A percentile compares a stretch with the other conserved stretches of the same genome.
Evolutionary conservation across 2,797 vertebrate species (phyloP).

Genomic region (Poecilia wingei): DNA sequence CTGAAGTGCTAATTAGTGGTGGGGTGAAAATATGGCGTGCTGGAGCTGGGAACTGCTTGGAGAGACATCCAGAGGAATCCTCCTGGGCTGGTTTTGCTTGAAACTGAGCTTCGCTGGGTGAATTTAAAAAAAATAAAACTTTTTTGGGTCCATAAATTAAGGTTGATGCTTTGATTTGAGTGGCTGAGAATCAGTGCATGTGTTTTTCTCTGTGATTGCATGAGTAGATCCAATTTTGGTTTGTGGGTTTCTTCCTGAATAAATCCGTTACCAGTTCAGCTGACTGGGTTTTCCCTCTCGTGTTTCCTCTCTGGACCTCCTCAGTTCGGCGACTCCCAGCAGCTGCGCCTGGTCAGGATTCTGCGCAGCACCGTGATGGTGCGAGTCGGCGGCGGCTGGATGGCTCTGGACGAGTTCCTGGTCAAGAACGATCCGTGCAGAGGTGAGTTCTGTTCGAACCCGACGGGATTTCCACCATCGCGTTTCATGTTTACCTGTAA

Average conservation of each 20-base stretch:
- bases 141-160: background rate
- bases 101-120: slow-evolving; percentile 4
- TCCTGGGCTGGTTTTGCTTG: slow-evolving; percentile 37
- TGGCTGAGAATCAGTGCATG: slow-evolving; percentile 61
- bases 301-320: background rate
- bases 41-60: slow-evolving; percentile 52
- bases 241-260: slow-evolving; percentile 13
- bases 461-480: fast-evolving
- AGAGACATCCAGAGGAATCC: slow-evolving; percentile 27
- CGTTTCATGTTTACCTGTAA: background rate
- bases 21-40: slow-evolving; percentile 38
- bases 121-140: slow-evolving; percentile 12
- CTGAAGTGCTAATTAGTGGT: slow-evolving; percentile 61
- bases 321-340: slow-evolving; percentile 98
- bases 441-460: slow-evolving; percentile 82
- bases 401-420: slow-evolving; percentile 97
- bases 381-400: slow-evolving; percentile 97
- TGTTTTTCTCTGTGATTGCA: slow-evolving; percentile 51
- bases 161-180: slow-evolving; percentile 14
- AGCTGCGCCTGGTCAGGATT: slow-evolving; percentile 96
- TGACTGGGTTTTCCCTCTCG: slow-evolving; percentile 7
- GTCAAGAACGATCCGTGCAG: slow-evolving; percentile 99
- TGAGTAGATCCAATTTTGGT: slow-evolving; percentile 51
- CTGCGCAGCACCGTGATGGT: slow-evolving; percentile 99
- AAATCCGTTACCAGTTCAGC: slow-evolving; percentile 1